Conservation (phyloP, 2,113 vertebrate genomes). For the Megaleporinus macrocephalus region DNA sequence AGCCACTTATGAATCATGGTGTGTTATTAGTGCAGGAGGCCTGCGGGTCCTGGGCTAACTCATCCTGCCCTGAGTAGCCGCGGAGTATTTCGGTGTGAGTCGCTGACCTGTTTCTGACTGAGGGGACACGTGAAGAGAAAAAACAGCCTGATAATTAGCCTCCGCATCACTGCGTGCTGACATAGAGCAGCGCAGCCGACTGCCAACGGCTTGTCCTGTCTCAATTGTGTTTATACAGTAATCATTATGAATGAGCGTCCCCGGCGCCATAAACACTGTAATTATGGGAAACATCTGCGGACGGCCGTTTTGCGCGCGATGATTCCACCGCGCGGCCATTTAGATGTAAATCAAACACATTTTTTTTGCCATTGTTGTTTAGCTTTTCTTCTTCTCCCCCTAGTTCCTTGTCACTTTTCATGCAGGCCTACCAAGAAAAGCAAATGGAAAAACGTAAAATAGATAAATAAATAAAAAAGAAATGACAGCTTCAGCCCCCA, state of each 20-base stretch:
- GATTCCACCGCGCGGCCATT: constrained; percentile 15
- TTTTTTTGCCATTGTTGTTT: constrained; percentile 1
- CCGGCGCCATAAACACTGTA: constrained; percentile 59
- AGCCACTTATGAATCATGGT: background rate
- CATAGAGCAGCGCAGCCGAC: background rate
- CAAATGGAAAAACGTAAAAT: background rate
- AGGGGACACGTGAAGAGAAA: background rate
- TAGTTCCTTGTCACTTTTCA: background rate
- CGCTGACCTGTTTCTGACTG: background rate
- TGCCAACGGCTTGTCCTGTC: background rate
- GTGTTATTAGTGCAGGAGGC: background rate
- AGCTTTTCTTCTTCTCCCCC: background rate
- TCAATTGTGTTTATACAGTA: constrained; percentile 11
- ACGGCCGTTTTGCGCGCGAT: constrained; percentile 45
- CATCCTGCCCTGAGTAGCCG: background rate
- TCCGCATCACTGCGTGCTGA: background rate
- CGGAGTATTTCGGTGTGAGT: background rate
- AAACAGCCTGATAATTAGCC: background rate
- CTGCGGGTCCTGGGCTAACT: background rate
- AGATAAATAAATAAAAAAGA: background rate
- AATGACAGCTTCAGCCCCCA: background rate
- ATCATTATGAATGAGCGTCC: constrained; percentile 36
- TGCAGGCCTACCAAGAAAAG: background rate
- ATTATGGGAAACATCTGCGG: constrained; percentile 68
- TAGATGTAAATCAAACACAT: constrained; percentile 43